Conservation (phyloP, 2,797 vertebrate species). For the Chlorospingus flavigularis region DNA sequence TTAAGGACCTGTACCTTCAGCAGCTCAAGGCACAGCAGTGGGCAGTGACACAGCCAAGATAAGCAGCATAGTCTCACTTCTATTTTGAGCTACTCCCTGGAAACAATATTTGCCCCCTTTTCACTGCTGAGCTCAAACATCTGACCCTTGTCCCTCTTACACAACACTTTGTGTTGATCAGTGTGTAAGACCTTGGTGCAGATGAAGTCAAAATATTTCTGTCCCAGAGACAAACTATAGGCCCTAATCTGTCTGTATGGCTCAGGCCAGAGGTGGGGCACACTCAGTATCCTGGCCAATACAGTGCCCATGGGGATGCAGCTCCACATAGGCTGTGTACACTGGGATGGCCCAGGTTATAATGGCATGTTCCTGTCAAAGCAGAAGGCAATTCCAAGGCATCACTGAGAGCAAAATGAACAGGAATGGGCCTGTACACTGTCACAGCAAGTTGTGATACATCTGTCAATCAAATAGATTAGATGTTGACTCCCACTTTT, state of each 20-base stretch:
- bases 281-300: not conserved
- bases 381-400: not conserved
- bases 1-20: not conserved
- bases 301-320: no score
- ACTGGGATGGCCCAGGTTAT: not conserved
- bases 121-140: not conserved
- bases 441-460: not conserved
- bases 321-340: not conserved
- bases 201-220: not conserved
- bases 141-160: not conserved
- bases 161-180: not conserved
- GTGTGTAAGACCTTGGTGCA: not conserved
- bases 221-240: not conserved
- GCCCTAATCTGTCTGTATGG: not conserved
- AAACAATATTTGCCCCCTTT: not conserved
- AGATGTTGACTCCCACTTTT: not conserved
- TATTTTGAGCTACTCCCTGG: not conserved
- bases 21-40: not conserved
- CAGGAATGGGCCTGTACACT: not conserved
- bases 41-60: not conserved
- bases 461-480: not conserved
- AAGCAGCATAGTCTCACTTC: not conserved
- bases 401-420: not conserved
- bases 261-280: not conserved
- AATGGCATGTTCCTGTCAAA: accelerated